Conservation (phyloP, 2,888 invertebrate genomes). For the Sinelater perroti region DNA sequence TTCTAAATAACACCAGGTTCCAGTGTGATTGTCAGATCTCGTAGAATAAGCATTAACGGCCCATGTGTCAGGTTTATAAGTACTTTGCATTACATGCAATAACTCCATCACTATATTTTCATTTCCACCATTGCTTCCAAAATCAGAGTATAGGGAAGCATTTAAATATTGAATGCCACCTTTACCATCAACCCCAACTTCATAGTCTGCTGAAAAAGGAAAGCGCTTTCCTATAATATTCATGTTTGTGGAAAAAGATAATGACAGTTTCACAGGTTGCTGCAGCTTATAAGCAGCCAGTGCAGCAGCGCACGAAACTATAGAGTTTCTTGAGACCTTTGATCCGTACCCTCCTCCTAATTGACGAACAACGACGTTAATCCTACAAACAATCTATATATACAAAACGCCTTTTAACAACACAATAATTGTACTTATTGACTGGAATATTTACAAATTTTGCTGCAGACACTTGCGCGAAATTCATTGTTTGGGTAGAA, state of each 20-base stretch:
- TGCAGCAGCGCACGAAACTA: constrained; percentile 71
- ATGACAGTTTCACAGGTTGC: constrained; percentile 72
- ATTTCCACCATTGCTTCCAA: constrained; percentile 61
- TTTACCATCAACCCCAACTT: constrained; percentile 67
- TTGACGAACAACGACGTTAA: constrained; percentile 76
- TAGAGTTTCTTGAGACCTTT: constrained; percentile 72
- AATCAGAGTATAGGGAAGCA: constrained; percentile 63
- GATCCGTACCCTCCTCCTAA: constrained; percentile 85
- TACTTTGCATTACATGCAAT: background rate
- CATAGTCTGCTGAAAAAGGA: constrained; percentile 69
- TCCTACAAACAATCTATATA: constrained; percentile 58
- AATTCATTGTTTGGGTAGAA: constrained; percentile 70
- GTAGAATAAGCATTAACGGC: constrained; percentile 60
- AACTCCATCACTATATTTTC: constrained; percentile 56
- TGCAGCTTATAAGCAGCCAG: constrained; percentile 70
- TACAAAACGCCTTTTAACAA: background rate
- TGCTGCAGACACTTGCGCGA: constrained; percentile 63
- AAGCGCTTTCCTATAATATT: constrained; percentile 71
- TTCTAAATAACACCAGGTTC: constrained; percentile 66
- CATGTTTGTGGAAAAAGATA: constrained; percentile 77
- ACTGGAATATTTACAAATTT: constrained; percentile 62
- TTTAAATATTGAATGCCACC: constrained; percentile 74
- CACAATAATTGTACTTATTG: constrained; percentile 63
- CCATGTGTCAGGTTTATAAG: constrained; percentile 62
- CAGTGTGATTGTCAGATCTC: constrained; percentile 70